A percentile compares a stretch with the other conserved stretches of the same genome.
Conservation (phyloP, 2,888 invertebrate species). For the Argyresthia albistria region DNA sequence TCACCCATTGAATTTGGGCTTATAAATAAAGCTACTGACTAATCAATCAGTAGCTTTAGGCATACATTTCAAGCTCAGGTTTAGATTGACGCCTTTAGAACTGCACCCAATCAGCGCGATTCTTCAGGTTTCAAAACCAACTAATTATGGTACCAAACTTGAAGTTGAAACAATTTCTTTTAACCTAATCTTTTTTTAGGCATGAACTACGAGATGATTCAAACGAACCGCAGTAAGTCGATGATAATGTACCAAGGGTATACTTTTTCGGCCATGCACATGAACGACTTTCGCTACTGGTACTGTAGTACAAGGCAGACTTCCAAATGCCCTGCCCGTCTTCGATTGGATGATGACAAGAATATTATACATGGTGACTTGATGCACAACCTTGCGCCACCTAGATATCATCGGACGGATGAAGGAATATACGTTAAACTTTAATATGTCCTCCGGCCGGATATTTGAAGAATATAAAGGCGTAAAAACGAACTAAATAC, state of each 20-base stretch:
- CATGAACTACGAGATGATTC: neutral
- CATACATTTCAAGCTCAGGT: no score
- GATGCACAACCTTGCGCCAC: constrained; percentile 12
- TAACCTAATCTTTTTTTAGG: constrained; percentile 11
- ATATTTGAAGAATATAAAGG: no score
- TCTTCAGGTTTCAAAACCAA: neutral
- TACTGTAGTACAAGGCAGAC: constrained; percentile 3
- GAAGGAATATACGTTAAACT: neutral
- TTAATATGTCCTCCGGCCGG: no score
- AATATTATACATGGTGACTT: constrained; percentile 8
- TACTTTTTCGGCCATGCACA: constrained; percentile 4
- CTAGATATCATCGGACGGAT: neutral
- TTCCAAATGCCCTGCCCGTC: constrained; percentile 13
- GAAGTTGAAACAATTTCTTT: no score
- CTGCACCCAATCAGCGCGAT: no score
- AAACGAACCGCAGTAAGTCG: neutral
- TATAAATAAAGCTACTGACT: no score
- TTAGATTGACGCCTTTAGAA: no score
- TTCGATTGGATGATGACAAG: constrained; percentile 6
- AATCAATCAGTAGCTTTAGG: no score
- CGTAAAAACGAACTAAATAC: no score
- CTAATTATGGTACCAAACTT: no score
- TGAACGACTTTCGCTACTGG: constrained; percentile 6
- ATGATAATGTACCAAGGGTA: constrained; percentile 1
- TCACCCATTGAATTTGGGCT: no score